phyloP scores from a whole-genome alignment of 1,140 invertebrate genomes.

The Atta texana region DNA sequence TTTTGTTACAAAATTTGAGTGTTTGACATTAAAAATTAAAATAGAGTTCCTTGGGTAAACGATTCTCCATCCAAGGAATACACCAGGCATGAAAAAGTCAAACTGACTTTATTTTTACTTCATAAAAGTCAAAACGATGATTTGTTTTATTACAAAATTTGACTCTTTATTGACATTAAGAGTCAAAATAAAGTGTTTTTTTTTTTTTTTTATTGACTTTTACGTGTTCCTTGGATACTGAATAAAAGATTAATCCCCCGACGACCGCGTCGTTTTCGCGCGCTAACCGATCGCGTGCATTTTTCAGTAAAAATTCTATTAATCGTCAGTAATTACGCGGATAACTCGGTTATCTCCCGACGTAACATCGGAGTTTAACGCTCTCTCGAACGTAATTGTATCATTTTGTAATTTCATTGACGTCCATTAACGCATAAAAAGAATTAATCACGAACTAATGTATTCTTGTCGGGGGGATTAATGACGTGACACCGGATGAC shows the following conservation, averaged over 20 bases:
- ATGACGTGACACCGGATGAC: conserved; percentile 5
- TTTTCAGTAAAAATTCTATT: conserved; percentile 31
- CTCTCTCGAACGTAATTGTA: conserved; percentile 29
- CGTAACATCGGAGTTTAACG: conserved; percentile 29
- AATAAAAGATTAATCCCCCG: conserved; percentile 28
- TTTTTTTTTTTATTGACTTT: too few relatives aligned
- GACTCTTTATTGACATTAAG: too few relatives aligned
- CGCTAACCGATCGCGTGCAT: not conserved
- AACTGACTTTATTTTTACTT: too few relatives aligned
- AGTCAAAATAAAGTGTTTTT: too few relatives aligned
- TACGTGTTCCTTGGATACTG: too few relatives aligned
- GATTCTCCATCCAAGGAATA: too few relatives aligned
- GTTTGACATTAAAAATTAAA: too few relatives aligned
- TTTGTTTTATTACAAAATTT: too few relatives aligned
- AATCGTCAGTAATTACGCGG: conserved; percentile 24
- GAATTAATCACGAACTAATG: conserved; percentile 25
- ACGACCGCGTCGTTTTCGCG: conserved; percentile 1
- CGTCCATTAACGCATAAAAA: conserved; percentile 35
- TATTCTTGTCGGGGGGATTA: conserved; percentile 31
- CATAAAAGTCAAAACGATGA: too few relatives aligned
- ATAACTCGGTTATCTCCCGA: conserved; percentile 13
- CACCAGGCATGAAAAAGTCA: too few relatives aligned
- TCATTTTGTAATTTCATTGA: conserved; percentile 6
- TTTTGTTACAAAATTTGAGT: too few relatives aligned
- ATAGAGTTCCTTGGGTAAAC: too few relatives aligned